A percentile compares a stretch with the other conserved stretches of the same genome.
These are phyloP conservation scores for Euleptes europaea DNA, from an alignment of 2,113 vertebrate species.

Conservation along the genomic window DNA sequence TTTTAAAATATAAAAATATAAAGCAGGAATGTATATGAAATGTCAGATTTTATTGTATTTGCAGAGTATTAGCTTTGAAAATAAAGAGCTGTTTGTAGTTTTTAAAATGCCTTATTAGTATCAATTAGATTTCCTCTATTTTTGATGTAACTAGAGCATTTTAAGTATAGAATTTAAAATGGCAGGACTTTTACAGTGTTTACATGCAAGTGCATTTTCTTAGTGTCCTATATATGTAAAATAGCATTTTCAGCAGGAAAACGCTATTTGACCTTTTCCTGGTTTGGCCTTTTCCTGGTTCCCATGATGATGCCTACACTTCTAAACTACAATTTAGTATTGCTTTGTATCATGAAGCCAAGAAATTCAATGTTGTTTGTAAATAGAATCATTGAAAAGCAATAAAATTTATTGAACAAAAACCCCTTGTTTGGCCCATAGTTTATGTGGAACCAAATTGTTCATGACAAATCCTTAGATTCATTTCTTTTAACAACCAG, in stretches of 20 bases:
- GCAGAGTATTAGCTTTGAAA: conserved; percentile 94
- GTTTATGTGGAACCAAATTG: conserved; percentile 88
- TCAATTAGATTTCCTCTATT: conserved; percentile 91
- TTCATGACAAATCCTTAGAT: conserved; percentile 81
- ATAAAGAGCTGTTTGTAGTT: conserved; percentile 93
- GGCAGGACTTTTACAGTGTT: conserved; percentile 93
- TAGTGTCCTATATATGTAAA: conserved; percentile 89
- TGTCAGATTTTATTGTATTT: conserved; percentile 96
- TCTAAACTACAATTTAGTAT: conserved; percentile 86
- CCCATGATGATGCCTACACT: conserved; percentile 79
- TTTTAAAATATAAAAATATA: conserved; percentile 91
- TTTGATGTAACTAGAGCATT: conserved; percentile 94
- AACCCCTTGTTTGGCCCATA: conserved; percentile 87
- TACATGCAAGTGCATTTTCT: conserved; percentile 96
- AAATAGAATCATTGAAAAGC: conserved; percentile 92
- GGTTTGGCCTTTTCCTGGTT: conserved; percentile 78
- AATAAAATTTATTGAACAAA: conserved; percentile 94
- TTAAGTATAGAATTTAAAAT: conserved; percentile 88
- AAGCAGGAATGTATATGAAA: conserved; percentile 97
- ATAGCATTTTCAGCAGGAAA: conserved; percentile 83
- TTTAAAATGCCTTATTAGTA: conserved; percentile 91
- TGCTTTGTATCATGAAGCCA: conserved; percentile 90
- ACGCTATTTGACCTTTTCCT: conserved; percentile 77
- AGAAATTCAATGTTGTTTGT: conserved; percentile 90
- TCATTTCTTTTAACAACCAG: conserved; percentile 91